Conservation (phyloP, 1,140 invertebrate species). For the Trichonephila inaurata region DNA sequence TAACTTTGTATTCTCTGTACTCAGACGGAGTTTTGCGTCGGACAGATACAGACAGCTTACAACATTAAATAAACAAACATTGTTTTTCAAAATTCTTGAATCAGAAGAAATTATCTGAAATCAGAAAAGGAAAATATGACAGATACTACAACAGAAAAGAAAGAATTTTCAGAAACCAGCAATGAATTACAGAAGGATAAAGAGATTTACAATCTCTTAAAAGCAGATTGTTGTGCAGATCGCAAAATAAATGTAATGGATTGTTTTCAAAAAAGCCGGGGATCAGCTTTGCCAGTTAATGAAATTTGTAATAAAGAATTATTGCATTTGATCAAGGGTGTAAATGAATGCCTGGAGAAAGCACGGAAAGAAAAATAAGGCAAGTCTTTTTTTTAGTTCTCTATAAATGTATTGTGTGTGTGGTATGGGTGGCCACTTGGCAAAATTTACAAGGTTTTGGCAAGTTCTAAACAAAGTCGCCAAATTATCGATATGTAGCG, state of each 20-base stretch:
- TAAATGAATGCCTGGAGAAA: neutral
- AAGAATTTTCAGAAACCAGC: neutral
- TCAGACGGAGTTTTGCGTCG: too few relatives aligned
- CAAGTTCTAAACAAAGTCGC: neutral
- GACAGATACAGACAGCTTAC: too few relatives aligned
- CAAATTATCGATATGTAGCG: neutral
- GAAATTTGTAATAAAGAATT: constrained; percentile 47
- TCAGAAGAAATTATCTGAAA: too few relatives aligned
- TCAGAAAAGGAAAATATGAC: neutral
- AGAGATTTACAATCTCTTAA: constrained; percentile 20
- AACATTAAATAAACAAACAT: too few relatives aligned
- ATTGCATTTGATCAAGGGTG: neutral
- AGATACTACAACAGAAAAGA: neutral
- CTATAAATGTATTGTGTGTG: too few relatives aligned
- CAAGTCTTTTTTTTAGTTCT: neutral
- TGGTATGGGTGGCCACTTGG: neutral
- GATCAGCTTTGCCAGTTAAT: neutral
- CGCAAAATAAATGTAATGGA: constrained; percentile 2
- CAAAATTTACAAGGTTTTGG: neutral
- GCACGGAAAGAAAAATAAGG: neutral
- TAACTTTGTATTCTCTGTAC: too few relatives aligned
- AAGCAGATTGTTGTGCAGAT: neutral
- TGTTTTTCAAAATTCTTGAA: too few relatives aligned
- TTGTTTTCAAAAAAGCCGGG: neutral
- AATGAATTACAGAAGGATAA: constrained; percentile 28